Evolutionary conservation across 2,113 vertebrate genomes (phyloP).

Genomic region (Tenrec ecaudatus): DNA sequence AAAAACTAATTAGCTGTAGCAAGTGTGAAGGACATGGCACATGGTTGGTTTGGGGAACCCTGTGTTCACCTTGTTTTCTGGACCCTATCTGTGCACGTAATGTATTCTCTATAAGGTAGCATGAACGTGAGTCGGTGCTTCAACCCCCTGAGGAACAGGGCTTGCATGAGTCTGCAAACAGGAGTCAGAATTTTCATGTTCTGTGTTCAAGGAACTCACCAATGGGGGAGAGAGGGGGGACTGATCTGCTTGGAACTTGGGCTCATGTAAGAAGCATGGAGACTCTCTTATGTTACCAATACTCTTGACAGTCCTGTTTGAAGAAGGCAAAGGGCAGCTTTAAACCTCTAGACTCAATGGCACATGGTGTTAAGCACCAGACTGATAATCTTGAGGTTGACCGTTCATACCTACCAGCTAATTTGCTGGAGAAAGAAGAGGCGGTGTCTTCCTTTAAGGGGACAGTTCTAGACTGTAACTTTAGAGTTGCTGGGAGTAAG

Average conservation of each 20-base stretch:
- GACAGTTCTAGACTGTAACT: too few species aligned
- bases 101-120: neutral
- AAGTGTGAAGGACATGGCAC: neutral
- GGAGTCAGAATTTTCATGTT: neutral
- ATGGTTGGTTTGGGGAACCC: neutral
- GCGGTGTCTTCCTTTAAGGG: too few species aligned
- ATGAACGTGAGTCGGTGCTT: neutral
- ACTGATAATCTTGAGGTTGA: too few species aligned
- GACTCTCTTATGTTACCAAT: slow-evolving; percentile 29
- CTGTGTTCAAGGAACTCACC: neutral
- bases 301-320: neutral
- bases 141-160: neutral
- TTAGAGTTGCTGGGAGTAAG: too few species aligned
- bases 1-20: neutral
- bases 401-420: too few species aligned
- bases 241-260: neutral
- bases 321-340: slow-evolving; percentile 11
- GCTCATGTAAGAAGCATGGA: neutral
- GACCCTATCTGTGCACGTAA: neutral
- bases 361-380: too few species aligned
- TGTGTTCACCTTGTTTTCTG: neutral
- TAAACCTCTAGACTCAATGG: neutral
- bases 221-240: neutral
- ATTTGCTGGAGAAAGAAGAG: too few species aligned
- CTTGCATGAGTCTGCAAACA: neutral